Base-by-base conservation (phyloP, 53 echinoderm and acorn worm species). In the Antedon mediterranea region DNA sequence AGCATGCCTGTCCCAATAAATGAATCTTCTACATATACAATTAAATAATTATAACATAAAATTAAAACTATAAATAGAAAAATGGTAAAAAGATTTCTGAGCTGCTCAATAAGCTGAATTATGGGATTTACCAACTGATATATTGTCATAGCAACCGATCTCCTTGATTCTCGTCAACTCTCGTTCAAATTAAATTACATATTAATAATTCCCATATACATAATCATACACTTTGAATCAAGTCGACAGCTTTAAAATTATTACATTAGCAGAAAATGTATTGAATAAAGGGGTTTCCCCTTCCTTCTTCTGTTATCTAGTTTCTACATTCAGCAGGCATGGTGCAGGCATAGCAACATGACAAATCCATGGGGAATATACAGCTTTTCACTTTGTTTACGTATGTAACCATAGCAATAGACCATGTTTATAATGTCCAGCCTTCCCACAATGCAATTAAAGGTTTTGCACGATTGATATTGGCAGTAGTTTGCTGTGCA, bases 201-300 rank as follows among this genome's bases (percentile, higher is more conserved):
- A 57, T 57, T 57, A 57, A 57, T 57, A 57, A 57, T 57, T 57
- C 57, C 57, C 57, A 57, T 57, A 57, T 57, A 57, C 57, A 57
- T 57, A 57, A 57, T 57, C 57, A 57, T 57, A 57, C 23, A 57
- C 57, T 57, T 18, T 18, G 57, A 57, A 15, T 57, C 57, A 57
- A 57, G 9, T 15, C 57, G 23, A 57, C 3, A 18, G 23, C 57
- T 18, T 8, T 57, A 15, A 57, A 57, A 57, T 37, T 37, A 37
- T 6, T 37, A 37, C 11, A n/a, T n/a, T n/a, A n/a, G n/a, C n/a
- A n/a, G n/a, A n/a, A 4, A 37, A 37, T 37, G 4, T 6, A 37
- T 37, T 6, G 4, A 37, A 37, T 6, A 37, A 37, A 37, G 4
- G 11, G 37, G 37, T 37, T 37, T 4, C 37, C n/a, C n/a, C n/a